Evolutionary conservation across 1,140 invertebrate species (phyloP).

Genomic region (Theocolax elegans): DNA sequence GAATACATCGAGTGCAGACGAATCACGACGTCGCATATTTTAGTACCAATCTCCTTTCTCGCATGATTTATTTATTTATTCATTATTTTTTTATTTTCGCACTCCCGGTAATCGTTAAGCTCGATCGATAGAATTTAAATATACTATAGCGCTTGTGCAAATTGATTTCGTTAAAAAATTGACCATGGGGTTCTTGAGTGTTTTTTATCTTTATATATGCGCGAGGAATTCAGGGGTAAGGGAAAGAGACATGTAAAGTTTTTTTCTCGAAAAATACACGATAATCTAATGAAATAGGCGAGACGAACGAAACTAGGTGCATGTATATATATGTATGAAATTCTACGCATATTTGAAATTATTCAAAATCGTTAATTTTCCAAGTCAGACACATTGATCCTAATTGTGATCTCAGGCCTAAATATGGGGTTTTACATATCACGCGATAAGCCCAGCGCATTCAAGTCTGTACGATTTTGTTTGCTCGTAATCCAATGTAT

Average conservation of each 20-base stretch:
- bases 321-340: too few species aligned
- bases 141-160: conserved; percentile 5
- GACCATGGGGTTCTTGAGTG: neutral
- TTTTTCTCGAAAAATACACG: too few species aligned
- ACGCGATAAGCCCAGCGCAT: too few species aligned
- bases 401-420: too few species aligned
- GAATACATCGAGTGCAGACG: conserved; percentile 55
- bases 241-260: neutral
- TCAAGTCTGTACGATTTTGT: too few species aligned
- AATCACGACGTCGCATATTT: conserved; percentile 51
- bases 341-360: too few species aligned
- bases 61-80: conserved; percentile 31
- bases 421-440: too few species aligned
- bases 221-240: neutral
- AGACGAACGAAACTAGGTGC: neutral
- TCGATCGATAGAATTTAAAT: conserved; percentile 13
- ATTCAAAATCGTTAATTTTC: too few species aligned
- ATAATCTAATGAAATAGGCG: too few species aligned
- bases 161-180: neutral
- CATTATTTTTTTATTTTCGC: too few species aligned
- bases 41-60: conserved; percentile 5
- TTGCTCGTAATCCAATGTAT: neutral
- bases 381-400: too few species aligned
- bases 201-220: neutral
- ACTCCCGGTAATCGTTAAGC: neutral